Base-by-base conservation (phyloP, 2,113 vertebrate genomes). In the Synodontis membranacea region DNA sequence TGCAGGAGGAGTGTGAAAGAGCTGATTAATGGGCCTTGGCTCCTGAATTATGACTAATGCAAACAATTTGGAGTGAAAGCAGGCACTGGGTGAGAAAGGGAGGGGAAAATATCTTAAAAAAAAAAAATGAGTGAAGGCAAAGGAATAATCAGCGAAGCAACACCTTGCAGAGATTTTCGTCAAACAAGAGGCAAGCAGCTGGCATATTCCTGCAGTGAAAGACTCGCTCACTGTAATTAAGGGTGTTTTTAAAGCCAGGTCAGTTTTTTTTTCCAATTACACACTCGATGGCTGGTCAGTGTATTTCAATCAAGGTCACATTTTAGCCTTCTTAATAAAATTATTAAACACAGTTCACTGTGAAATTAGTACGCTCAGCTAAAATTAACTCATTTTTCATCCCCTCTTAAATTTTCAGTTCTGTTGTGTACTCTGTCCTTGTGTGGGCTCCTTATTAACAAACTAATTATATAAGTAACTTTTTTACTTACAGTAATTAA, bases 1-100 rank as follows among this genome's bases (percentile, higher is more conserved):
- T 54, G 21, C 80, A 7, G 44, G 80, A 86, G 80, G 79, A 82
- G n/a, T 81, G 25, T 39, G 72, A 81, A 66, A 83, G 56, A 50
- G 54, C 56, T 87, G 80, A 87, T 83, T 87, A 87, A 87, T 76
- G 86, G 70, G 31, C 56, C 86, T 66, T 76, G 86, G 68, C 70
- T 75, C 19, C 56, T 87, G 70, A 83, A 87, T 83, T 83, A 87
- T 83, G 86, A 86, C 80, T 87, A 87, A 87, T 83, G 56, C 56
- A 76, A 87, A 87, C 80, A 75, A 81, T 74, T 50, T 7, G 19
- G 66, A 82, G 14, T 10, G 39, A 76, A 42, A 48, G n/a, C 52
- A 48, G n/a, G 34, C 31, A 1, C 56, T 12, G 25, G 66, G n/a
- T 58, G 70, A 76, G 54, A 76, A 39, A 52, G 42, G 75, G 42